Conservation (phyloP, 2,797 vertebrate genomes). For the Brachyalestes nurse region DNA sequence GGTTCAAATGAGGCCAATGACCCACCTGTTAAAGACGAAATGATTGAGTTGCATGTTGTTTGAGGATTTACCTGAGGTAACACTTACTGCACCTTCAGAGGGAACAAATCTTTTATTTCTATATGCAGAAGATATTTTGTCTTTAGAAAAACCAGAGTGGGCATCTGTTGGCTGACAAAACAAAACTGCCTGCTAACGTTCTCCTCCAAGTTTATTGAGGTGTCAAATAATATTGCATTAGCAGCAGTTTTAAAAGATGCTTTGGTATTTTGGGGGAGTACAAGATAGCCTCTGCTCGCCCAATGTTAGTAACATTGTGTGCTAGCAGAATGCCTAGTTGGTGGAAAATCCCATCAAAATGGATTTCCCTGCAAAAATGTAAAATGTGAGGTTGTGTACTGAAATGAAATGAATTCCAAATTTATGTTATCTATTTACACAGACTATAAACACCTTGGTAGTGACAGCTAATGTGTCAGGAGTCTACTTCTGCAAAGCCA, state of each 20-base stretch:
- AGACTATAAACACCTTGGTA: slow-evolving; percentile 84
- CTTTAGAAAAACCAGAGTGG: not conserved
- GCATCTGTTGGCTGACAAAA: not conserved
- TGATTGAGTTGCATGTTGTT: slow-evolving; percentile 34
- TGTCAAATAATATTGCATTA: too few species aligned
- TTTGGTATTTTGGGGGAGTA: too few species aligned
- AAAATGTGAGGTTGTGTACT: not conserved
- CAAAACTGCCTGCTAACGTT: not conserved
- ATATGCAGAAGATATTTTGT: not conserved
- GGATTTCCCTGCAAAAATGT: too few species aligned
- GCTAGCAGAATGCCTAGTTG: too few species aligned
- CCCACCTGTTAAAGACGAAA: slow-evolving; percentile 47
- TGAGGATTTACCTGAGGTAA: not conserved
- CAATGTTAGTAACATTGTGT: too few species aligned
- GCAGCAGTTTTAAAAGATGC: too few species aligned
- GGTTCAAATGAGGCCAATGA: slow-evolving; percentile 48
- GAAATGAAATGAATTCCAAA: slow-evolving; percentile 18
- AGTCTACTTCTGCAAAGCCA: slow-evolving; percentile 79
- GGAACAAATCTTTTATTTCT: not conserved
- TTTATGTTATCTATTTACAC: slow-evolving; percentile 36
- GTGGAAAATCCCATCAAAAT: too few species aligned
- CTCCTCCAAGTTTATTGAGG: too few species aligned
- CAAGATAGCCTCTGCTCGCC: too few species aligned
- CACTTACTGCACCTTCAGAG: not conserved
- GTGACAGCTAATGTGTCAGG: slow-evolving; percentile 80